Percentiles rank a stretch among this genome's conserved stretches.
Evolutionary conservation across 2,888 invertebrate species (phyloP).

Genomic region (Lysandra coridon): DNA sequence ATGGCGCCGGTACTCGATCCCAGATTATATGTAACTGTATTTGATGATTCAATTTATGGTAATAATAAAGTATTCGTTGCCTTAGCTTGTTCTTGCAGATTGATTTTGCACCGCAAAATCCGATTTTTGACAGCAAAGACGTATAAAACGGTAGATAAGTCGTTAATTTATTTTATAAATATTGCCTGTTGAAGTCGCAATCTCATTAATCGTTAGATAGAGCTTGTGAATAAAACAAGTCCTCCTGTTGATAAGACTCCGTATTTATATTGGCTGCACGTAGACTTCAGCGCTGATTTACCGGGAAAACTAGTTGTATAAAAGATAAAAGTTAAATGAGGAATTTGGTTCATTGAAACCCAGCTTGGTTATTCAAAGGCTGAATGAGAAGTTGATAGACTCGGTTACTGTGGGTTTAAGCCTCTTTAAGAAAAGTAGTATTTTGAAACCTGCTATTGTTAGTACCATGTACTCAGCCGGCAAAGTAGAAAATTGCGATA

Average conservation of each 20-base stretch:
- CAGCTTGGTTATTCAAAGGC: neutral
- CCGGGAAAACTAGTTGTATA: constrained; percentile 8
- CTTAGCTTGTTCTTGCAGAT: no score
- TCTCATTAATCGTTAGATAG: neutral
- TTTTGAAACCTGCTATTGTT: neutral
- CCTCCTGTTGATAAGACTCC: neutral
- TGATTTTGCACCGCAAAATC: no score
- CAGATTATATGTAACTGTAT: neutral
- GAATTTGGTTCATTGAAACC: constrained; percentile 5
- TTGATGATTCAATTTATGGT: neutral
- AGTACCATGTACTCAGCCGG: neutral
- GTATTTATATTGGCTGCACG: neutral
- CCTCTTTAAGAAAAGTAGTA: neutral
- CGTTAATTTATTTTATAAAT: neutral
- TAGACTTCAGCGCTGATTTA: neutral
- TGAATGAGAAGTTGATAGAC: neutral
- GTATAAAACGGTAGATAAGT: neutral
- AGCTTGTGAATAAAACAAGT: neutral
- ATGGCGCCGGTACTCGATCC: constrained; percentile 7
- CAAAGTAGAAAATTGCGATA: neutral
- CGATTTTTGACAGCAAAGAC: no score
- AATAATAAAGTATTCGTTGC: neutral
- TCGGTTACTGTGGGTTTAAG: neutral
- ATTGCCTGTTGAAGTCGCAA: neutral
- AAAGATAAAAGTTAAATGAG: neutral